A percentile compares a stretch with the other conserved stretches of the same genome.
Evolutionary conservation across 2,797 vertebrate genomes (phyloP).

Genomic region (Podarcis siculus): DNA sequence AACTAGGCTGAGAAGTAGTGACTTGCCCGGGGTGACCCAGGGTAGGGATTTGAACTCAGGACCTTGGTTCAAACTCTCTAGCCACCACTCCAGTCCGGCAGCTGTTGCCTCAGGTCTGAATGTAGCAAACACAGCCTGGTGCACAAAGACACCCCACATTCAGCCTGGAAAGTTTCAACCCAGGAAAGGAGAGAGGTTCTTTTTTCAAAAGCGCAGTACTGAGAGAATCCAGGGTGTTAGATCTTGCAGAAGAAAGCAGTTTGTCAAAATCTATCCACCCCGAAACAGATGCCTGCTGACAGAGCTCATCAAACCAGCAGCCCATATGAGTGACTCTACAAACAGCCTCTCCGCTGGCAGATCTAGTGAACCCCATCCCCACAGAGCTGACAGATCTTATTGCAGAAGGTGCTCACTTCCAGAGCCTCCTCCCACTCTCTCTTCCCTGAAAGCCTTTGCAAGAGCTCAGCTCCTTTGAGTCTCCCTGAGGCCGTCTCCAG

Average conservation of each 20-base stretch:
- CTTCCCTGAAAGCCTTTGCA: not conserved
- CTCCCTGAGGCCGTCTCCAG: no score
- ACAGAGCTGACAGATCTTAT: not conserved
- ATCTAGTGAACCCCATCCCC: not conserved
- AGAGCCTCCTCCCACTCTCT: not conserved
- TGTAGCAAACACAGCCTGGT: no score
- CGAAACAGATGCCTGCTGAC: not conserved
- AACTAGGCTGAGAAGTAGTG: not conserved
- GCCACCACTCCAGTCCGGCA: not conserved
- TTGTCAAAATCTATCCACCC: not conserved
- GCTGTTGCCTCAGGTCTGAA: not conserved
- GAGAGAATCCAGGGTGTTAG: not conserved
- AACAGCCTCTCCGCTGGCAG: not conserved
- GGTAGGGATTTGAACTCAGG: not conserved
- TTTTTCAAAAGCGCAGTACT: not conserved
- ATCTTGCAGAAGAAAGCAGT: not conserved
- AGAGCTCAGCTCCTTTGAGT: not conserved
- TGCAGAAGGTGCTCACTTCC: not conserved
- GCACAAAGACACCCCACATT: not conserved
- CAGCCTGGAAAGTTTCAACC: slow-evolving; percentile 39
- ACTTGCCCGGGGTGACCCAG: not conserved
- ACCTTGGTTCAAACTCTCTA: no score
- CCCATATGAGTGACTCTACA: not conserved
- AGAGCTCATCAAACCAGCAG: not conserved
- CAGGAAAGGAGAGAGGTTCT: slow-evolving; percentile 23